Evolutionary conservation across 2,797 vertebrate species (phyloP), one percentile per base, ranked within the genome.

Genomic region (Chaetodon trifasciatus): DNA sequence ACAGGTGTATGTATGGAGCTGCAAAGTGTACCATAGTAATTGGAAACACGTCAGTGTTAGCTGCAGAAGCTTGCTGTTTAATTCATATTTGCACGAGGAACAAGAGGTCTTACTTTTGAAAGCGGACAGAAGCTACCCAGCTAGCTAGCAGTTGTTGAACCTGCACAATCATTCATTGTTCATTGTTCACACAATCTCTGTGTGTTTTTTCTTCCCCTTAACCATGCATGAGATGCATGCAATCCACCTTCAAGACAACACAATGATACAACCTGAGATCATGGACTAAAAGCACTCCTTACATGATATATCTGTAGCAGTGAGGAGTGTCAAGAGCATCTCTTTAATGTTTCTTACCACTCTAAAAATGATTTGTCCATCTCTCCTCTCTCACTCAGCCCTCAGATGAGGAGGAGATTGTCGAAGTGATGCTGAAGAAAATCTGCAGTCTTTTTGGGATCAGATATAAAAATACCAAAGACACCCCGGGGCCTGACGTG

Each of bases 361-460:
- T 46, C 37, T 37, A 5, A 72, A 58, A 58, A 32, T n/a, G 0
- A 68, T 53, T 63, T 44, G 60, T 24, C 44, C 8, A 8, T 82
- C 4, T 90, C 6, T 76, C 3, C 17, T 86, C 67, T 84, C 15
- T 81, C 24, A 5, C 13, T 8, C 82, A 99, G 97, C 91, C 96
- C 10, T 98, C 96, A 0, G 97, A 98, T 50, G 97, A 99, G 58
- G 96, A 96, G 81, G 97, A 99, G 91, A 96, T 97, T 2, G 95
- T 96, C 0, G 93, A 98, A 67, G 86, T 98, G 66, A 94, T 99
- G 94, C 82, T 98, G 74, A 92, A 83, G 88, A 98, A 98, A 89
- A 89, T 97, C 80, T 96, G 90, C 90, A 94, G 93, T 86, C 93
- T 97, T 74, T 91, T 98, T 3, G 97, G 98, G 15, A 90, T 98